A percentile compares a stretch with the other conserved stretches of the same genome.
These are phyloP conservation scores for Dendropsophus ebraccatus DNA, from an alignment of 2,113 vertebrate species.

Conservation along the genomic window DNA sequence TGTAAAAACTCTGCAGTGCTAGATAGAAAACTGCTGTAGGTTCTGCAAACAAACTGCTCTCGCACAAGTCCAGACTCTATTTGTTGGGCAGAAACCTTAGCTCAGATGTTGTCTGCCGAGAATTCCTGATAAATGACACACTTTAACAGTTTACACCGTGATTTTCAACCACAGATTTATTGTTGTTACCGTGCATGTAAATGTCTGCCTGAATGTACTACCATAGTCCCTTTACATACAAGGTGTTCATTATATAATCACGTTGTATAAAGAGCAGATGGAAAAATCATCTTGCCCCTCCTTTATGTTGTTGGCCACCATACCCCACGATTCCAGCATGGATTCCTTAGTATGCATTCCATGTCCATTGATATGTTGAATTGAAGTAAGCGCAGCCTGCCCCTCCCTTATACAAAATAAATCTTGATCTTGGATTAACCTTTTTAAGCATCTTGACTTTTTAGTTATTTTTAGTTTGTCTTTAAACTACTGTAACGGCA, in stretches of 20 bases:
- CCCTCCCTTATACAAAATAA: background rate
- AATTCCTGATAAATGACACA: background rate
- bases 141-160: background rate
- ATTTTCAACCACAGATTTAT: background rate
- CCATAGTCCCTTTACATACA: background rate
- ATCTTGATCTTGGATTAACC: background rate
- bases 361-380: background rate
- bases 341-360: background rate
- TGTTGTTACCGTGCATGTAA: background rate
- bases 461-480: background rate
- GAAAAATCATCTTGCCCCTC: too few species aligned
- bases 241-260: too few species aligned
- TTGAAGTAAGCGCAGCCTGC: background rate
- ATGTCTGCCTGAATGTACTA: background rate
- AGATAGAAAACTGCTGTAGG: slow-evolving; percentile 27
- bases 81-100: slow-evolving; percentile 9
- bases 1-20: slow-evolving; percentile 47
- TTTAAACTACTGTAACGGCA: background rate
- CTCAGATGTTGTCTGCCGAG: background rate
- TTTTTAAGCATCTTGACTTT: background rate
- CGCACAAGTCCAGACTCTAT: background rate
- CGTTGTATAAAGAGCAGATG: too few species aligned
- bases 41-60: slow-evolving; percentile 45
- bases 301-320: too few species aligned
- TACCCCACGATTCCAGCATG: background rate